Evolutionary conservation across 2,888 invertebrate genomes (phyloP).

Genomic region (Pyrocoelia pectoralis): DNA sequence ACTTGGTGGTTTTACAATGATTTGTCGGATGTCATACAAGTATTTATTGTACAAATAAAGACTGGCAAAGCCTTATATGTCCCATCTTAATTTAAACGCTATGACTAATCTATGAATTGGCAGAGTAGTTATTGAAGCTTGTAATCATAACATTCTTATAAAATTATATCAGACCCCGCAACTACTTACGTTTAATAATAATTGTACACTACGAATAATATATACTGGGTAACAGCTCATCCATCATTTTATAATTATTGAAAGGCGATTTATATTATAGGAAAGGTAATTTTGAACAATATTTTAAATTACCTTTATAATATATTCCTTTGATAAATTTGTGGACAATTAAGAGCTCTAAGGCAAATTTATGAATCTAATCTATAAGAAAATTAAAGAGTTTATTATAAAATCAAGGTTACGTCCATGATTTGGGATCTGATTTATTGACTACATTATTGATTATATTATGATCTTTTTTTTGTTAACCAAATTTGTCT

Average conservation of each 20-base stretch:
- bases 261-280: slow-evolving; percentile 28
- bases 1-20: no score
- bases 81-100: neutral
- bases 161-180: slow-evolving; percentile 27
- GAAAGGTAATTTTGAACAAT: slow-evolving; percentile 19
- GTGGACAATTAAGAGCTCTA: neutral
- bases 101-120: slow-evolving; percentile 2
- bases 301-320: slow-evolving; percentile 7
- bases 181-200: slow-evolving; percentile 30
- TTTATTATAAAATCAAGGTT: neutral
- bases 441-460: no score
- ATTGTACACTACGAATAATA: slow-evolving; percentile 20
- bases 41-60: no score
- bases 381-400: neutral
- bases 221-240: slow-evolving; percentile 22
- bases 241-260: slow-evolving; percentile 34
- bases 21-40: no score
- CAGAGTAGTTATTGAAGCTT: slow-evolving; percentile 16
- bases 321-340: neutral
- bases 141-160: slow-evolving; percentile 30
- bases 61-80: neutral
- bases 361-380: neutral
- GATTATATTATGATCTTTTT: neutral
- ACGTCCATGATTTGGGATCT: no score
- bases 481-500: neutral